Conservation (phyloP, 1,140 invertebrate genomes). For the Tigriopus japonicus region DNA sequence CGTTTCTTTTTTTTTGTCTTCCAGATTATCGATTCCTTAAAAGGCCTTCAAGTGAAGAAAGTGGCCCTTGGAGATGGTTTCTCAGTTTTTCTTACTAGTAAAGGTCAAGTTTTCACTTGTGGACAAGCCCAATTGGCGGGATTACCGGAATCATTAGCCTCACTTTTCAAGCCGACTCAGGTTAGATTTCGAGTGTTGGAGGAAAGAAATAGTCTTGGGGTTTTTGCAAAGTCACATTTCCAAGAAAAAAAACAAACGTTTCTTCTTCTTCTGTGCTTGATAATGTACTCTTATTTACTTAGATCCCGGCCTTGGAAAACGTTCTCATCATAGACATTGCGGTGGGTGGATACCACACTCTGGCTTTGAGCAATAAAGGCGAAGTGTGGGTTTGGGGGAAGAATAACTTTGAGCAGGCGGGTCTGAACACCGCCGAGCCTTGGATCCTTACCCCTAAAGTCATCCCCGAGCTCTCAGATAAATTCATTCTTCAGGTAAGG, state of each 20-base stretch:
- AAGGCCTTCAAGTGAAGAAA: constrained; percentile 30
- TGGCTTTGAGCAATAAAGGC: constrained; percentile 36
- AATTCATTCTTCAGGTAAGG: constrained; percentile 36
- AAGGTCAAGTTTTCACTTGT: constrained; percentile 40
- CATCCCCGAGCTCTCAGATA: constrained; percentile 33
- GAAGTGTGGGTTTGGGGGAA: constrained; percentile 45
- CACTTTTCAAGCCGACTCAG: too few relatives aligned
- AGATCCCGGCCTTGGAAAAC: neutral
- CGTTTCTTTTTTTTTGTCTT: too few relatives aligned
- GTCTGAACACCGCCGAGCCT: constrained; percentile 28
- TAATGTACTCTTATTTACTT: too few relatives aligned
- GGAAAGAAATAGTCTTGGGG: too few relatives aligned
- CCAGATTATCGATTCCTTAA: neutral
- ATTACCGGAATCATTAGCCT: neutral
- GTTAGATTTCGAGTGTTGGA: too few relatives aligned
- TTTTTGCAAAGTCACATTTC: too few relatives aligned
- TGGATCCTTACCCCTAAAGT: constrained; percentile 26
- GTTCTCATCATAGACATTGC: constrained; percentile 35
- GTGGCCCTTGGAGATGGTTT: constrained; percentile 42
- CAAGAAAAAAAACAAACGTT: too few relatives aligned
- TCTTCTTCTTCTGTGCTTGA: too few relatives aligned
- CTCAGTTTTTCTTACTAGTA: constrained; percentile 39
- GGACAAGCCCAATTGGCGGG: constrained; percentile 25
- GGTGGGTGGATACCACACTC: constrained; percentile 40
- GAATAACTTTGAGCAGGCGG: constrained; percentile 42